Conservation (phyloP, 2,113 vertebrate species). For the human (Homo sapiens) region DNA sequence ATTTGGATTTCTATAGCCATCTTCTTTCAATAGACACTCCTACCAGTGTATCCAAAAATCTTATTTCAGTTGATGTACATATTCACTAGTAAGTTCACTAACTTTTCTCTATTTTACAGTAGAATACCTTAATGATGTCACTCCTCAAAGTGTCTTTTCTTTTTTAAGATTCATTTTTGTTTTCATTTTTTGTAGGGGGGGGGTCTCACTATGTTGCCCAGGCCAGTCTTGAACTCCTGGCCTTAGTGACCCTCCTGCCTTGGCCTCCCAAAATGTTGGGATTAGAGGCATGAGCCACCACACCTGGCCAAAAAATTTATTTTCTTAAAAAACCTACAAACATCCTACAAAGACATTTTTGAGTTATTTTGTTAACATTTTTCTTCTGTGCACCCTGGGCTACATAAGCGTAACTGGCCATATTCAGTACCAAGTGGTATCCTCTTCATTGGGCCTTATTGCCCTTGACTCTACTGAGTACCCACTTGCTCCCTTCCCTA, state of each 20-base stretch:
- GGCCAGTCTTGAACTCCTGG: too few species aligned
- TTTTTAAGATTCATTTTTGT: too few species aligned
- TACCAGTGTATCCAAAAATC: background rate
- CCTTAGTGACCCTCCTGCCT: too few species aligned
- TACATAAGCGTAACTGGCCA: background rate
- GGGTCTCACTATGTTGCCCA: too few species aligned
- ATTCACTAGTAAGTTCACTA: background rate
- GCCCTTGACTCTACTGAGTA: background rate
- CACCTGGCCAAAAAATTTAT: background rate
- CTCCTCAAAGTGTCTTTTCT: background rate
- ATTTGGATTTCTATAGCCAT: background rate
- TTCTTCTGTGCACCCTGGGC: background rate
- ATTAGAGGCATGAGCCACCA: too few species aligned
- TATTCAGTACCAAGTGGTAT: background rate
- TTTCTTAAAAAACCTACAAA: background rate
- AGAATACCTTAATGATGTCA: background rate
- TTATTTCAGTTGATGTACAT: background rate
- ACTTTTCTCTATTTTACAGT: background rate
- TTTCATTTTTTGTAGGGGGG: too few species aligned
- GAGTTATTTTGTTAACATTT: background rate
- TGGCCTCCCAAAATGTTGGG: too few species aligned
- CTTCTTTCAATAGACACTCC: background rate
- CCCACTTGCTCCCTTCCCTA: background rate
- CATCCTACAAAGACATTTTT: background rate
- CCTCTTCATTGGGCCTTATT: background rate